A percentile compares a stretch with the other conserved stretches of the same genome.
Evolutionary conservation across 35 echinoderm and acorn worm species (phyloP).

Genomic region (Apostichopus californicus): DNA sequence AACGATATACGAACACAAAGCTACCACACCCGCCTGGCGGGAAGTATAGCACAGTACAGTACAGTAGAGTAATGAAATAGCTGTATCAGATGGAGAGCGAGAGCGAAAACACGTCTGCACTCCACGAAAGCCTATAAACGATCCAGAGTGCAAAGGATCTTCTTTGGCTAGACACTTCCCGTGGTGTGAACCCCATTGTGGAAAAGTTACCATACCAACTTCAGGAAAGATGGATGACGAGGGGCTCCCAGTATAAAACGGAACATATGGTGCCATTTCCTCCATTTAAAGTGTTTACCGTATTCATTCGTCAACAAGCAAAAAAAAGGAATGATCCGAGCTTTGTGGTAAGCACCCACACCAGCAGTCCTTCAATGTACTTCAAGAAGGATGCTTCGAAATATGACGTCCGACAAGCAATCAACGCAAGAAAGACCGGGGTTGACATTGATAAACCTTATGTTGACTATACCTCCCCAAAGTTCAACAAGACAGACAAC

Average conservation of each 20-base stretch:
- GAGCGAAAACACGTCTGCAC: too few species aligned
- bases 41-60: too few species aligned
- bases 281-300: slow-evolving; percentile 47
- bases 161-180: not conserved
- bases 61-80: too few species aligned
- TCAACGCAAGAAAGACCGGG: not conserved
- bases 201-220: not conserved
- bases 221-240: not conserved
- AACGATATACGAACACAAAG: too few species aligned
- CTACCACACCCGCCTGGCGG: too few species aligned
- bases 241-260: slow-evolving; percentile 32
- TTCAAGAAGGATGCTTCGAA: too few species aligned
- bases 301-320: slow-evolving; percentile 39
- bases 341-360: slow-evolving; percentile 22
- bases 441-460: too few species aligned
- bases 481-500: not conserved
- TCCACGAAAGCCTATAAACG: too few species aligned
- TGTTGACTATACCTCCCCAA: not conserved
- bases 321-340: slow-evolving; percentile 57
- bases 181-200: not conserved
- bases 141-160: not conserved
- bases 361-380: not conserved
- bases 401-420: not conserved
- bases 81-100: too few species aligned
- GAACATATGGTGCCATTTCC: slow-evolving; percentile 37